A percentile compares a stretch with the other conserved stretches of the same genome.
Evolutionary conservation across 2,113 vertebrate species (phyloP).

Genomic region (Pithys albifrons): DNA sequence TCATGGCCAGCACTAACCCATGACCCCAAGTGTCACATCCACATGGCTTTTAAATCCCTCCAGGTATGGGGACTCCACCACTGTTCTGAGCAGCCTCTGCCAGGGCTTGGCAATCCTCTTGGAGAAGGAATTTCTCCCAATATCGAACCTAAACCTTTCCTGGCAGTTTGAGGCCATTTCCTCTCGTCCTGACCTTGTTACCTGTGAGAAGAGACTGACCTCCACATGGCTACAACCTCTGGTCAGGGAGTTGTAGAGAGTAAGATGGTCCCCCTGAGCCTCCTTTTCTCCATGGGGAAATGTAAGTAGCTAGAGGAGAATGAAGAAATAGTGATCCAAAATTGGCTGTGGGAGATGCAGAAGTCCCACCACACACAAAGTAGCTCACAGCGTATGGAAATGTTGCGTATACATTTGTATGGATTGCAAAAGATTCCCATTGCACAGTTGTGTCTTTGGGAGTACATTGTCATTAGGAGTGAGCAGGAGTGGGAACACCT

Average conservation of each 20-base stretch:
- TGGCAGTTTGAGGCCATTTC: background rate
- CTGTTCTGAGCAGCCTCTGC: background rate
- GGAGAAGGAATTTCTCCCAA: background rate
- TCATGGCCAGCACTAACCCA: background rate
- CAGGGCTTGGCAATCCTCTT: background rate
- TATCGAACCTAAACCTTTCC: background rate
- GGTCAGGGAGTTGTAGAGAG: background rate
- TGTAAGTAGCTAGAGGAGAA: background rate
- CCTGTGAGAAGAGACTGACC: background rate
- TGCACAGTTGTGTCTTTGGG: background rate
- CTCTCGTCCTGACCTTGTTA: background rate
- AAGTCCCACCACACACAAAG: background rate
- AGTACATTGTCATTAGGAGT: background rate
- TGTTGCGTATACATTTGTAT: background rate
- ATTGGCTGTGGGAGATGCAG: background rate
- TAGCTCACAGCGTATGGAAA: background rate
- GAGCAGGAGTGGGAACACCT: conserved; percentile 27
- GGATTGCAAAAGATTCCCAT: background rate
- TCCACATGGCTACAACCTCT: background rate
- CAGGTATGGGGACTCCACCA: background rate
- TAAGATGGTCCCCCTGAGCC: background rate
- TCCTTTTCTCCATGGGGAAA: background rate
- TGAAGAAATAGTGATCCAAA: background rate
- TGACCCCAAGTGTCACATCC: background rate
- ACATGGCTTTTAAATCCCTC: rapidly evolving